Base-by-base conservation (phyloP, 1,140 invertebrate species). In the Drosophila equinoxialis region DNA sequence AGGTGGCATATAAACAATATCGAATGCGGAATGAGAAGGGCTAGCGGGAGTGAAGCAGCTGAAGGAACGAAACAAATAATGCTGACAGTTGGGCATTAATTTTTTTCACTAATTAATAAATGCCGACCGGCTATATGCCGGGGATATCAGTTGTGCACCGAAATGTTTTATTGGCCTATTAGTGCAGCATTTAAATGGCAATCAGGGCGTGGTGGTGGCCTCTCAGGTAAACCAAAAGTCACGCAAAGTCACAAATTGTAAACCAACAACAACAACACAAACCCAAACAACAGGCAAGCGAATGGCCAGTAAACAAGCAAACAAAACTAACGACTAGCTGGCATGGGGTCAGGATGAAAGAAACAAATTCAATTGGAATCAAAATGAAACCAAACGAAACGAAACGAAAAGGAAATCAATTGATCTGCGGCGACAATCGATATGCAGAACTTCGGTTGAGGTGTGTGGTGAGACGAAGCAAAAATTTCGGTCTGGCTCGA, bases 141-240 rank as follows among this genome's bases (percentile, higher is more conserved):
- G n/a, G n/a, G 62, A 65, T 76, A 75, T 83, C 66, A 70, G 73
- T 71, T 71, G 79, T 64, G 74, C 75, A 77, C 59, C 78, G 67
- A 78, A 81, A 82, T 90, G 89, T 63, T 91, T 90, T 91, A 91
- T 91, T 91, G 89, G 77, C 81, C 89, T 89, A 91, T 91, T 91
- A 91, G 89, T 75, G 81, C 63, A 68, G 77, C 84, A 86, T 91
- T 91, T 91, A 91, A 91, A 86, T 90, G 85, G 77, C 75, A 89
- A 89, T 89, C 80, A 84, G 78, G 85, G 84, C 74, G 85, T 68
- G 84, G 66, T 72, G 67, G 45, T 54, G 69, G 57, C 58, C 55
- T 55, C 70, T 35, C 80, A 83, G 84, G 84, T 84, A 73, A 82
- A 68, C 85, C 73, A 68, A 71, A 79, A 90, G 86, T 90, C 85